A percentile compares a stretch with the other conserved stretches of the same genome.
Evolutionary conservation across 2,888 invertebrate genomes (phyloP).

Genomic region (Morpho achilles): DNA sequence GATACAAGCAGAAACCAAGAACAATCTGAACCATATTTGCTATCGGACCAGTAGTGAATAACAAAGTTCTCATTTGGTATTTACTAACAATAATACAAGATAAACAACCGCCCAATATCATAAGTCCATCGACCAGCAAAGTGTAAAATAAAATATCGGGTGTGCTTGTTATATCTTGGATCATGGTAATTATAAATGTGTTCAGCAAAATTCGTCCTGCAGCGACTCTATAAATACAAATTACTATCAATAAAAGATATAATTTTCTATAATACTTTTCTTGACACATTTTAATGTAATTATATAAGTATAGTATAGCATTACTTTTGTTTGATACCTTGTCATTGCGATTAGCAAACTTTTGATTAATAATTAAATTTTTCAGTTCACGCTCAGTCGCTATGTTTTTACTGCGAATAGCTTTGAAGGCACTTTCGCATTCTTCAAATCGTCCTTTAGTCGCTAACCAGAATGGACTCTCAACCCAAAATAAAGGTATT

Average conservation of each 20-base stretch:
- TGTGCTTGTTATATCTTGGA: constrained; percentile 23
- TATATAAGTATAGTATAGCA: constrained; percentile 1
- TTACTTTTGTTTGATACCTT: background rate
- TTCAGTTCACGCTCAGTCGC: constrained; percentile 24
- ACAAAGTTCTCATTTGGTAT: constrained; percentile 20
- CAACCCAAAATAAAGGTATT: constrained; percentile 24
- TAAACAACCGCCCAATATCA: constrained; percentile 17
- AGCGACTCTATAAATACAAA: constrained; percentile 20
- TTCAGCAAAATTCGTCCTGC: constrained; percentile 19
- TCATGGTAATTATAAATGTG: constrained; percentile 21
- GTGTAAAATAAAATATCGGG: constrained; percentile 20
- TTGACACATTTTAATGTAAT: constrained; percentile 17
- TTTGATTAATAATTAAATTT: constrained; percentile 20
- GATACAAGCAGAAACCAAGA: constrained; percentile 15
- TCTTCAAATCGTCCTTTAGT: constrained; percentile 22
- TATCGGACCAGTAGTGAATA: constrained; percentile 20
- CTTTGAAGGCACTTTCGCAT: constrained; percentile 18
- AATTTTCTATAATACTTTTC: constrained; percentile 26
- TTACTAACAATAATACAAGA: constrained; percentile 21
- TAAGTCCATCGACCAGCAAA: constrained; percentile 21
- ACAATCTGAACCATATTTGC: constrained; percentile 15
- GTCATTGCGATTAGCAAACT: background rate
- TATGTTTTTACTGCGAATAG: constrained; percentile 12
- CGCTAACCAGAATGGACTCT: constrained; percentile 28
- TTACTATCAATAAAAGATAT: constrained; percentile 9